Base-by-base conservation (phyloP, 2,888 invertebrate species). In the Cordilura impudica region DNA sequence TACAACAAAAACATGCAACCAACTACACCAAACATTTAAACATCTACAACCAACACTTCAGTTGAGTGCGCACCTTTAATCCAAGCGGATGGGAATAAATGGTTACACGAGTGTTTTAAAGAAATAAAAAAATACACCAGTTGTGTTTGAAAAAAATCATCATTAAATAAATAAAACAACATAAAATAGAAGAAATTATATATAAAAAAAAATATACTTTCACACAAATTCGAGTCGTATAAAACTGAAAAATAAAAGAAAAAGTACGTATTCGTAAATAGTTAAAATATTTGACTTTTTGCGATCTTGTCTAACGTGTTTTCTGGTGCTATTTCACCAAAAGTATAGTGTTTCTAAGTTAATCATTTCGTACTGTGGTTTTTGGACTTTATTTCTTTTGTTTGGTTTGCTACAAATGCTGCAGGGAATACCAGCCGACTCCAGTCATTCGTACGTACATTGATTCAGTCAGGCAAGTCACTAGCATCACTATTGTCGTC, bases 301-400 rank as follows among this genome's bases (percentile, higher is more conserved):
- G 67, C 47, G 71, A 79, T 75, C 79, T 75, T 51, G 79, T 67
- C 71, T 75, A 79, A 79, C 79, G 71, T 79, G 79, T 79, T 79
- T 75, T 58, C 16, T 18, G 61, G 71, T 72, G 75, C 61, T 79
- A 75, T 67, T 72, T 79, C 31, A 51, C 51, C 45, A 72, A 75
- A 70, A 75, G 18, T 26, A 14, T 49, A 29, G 56, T 51, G 45
- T 56, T 29, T 53, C 60, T 14, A 16, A 70, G 35, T 58, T 63
- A 70, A 54, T 49, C 16, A 49, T 63, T 31, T 53, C 14, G 19
- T 51, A 49, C 21, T 54, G 14, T 35, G 54, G 61, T 73, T 73
- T 78, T 51, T 61, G 23, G 58, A 18, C 35, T 54, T 39, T 31
- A 23, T 8, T 19, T 1, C n/a, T 66, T 16, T 31, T 61, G n/a